phyloP scores from a whole-genome alignment of 2,888 invertebrate species.

The Chloromyia formosa region DNA sequence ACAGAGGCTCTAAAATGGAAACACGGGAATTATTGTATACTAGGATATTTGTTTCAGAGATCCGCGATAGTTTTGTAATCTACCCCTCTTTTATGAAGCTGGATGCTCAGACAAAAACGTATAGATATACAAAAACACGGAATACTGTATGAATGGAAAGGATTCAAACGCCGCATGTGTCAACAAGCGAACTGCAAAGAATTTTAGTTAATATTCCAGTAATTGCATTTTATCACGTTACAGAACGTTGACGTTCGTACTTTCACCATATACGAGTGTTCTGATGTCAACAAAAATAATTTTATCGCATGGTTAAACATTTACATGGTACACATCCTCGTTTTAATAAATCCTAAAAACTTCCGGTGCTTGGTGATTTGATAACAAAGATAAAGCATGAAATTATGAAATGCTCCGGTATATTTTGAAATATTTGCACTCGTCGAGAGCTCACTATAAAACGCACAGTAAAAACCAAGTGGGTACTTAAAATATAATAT shows the following conservation, averaged over 20 bases:
- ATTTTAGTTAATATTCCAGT: conserved; percentile 35
- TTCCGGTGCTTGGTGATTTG: conserved; percentile 14
- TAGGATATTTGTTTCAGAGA: not conserved
- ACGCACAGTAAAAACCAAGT: too few species aligned
- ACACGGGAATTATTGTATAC: too few species aligned
- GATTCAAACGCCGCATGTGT: conserved; percentile 8
- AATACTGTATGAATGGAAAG: not conserved
- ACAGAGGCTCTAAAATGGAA: not conserved
- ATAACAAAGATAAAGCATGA: conserved; percentile 34
- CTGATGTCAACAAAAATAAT: not conserved
- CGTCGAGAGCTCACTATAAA: too few species aligned
- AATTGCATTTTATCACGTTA: conserved; percentile 40
- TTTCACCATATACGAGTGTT: too few species aligned
- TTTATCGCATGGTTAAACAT: conserved; percentile 9
- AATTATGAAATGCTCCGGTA: conserved; percentile 6
- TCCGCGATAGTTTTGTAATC: not conserved
- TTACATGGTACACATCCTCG: not conserved
- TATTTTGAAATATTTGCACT: too few species aligned
- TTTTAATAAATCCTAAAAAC: not conserved
- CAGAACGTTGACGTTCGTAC: not conserved
- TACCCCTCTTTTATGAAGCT: too few species aligned
- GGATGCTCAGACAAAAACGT: too few species aligned
- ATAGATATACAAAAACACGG: too few species aligned
- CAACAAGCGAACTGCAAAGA: conserved; percentile 37
- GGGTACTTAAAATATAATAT: too few species aligned